Evolutionary conservation across 2,113 vertebrate species (phyloP).

Genomic region (Mustelus asterias): DNA sequence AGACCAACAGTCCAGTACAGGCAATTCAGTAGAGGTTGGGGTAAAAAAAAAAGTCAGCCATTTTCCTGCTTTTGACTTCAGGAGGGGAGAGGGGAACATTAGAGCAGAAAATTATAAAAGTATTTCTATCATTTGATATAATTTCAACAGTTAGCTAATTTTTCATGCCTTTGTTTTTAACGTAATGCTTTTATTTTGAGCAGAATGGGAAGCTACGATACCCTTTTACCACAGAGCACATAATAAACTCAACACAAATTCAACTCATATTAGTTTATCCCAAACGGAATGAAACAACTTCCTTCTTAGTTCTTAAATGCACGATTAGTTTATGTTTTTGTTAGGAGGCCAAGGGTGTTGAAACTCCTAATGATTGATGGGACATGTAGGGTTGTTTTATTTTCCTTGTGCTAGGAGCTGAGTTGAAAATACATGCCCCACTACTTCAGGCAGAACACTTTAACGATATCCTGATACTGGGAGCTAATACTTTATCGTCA

Average conservation of each 20-base stretch:
- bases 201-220: background rate
- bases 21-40: background rate
- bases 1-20: background rate
- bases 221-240: background rate
- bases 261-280: background rate
- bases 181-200: background rate
- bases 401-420: background rate
- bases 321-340: background rate
- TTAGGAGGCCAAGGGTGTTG: background rate
- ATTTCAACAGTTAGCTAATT: background rate
- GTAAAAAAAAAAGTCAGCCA: background rate
- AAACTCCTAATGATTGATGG: background rate
- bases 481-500: background rate
- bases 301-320: background rate
- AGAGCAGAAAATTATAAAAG: background rate
- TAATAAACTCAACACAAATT: background rate
- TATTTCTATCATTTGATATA: background rate
- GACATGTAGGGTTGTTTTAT: background rate
- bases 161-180: background rate
- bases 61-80: background rate
- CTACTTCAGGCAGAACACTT: background rate
- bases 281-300: background rate
- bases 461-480: background rate
- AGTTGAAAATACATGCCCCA: background rate
- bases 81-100: background rate